phyloP scores from a whole-genome alignment of 2,797 vertebrate genomes.

The Lacerta viridis region DNA sequence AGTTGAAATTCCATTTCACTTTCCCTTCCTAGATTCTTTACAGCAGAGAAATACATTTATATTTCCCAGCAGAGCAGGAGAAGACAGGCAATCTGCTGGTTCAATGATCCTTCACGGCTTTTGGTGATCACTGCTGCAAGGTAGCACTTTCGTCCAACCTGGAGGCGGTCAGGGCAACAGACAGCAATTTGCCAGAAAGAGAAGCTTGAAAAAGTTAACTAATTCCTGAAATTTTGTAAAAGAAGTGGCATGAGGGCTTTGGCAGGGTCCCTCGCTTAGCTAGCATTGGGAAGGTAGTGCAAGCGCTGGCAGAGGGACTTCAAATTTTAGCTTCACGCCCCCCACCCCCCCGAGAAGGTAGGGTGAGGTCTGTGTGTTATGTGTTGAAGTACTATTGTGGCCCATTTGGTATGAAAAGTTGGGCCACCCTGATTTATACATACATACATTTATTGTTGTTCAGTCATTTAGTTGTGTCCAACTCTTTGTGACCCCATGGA shows the following conservation, averaged over 20 bases:
- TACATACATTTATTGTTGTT: too few species aligned
- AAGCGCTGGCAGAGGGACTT: too few species aligned
- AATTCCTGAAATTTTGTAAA: neutral
- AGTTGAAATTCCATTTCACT: conserved; percentile 21
- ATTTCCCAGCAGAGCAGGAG: conserved; percentile 13
- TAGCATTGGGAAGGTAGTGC: too few species aligned
- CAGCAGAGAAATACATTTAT: conserved; percentile 12
- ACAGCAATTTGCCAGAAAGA: neutral
- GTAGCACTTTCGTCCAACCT: conserved; percentile 25
- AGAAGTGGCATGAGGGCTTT: neutral
- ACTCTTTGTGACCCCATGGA: too few species aligned
- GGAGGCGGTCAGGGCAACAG: conserved; percentile 10
- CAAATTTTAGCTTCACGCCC: too few species aligned
- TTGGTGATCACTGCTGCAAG: conserved; percentile 21
- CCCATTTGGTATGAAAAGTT: too few species aligned
- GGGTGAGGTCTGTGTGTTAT: too few species aligned
- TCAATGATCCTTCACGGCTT: conserved; percentile 3
- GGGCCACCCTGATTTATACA: too few species aligned
- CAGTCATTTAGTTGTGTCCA: too few species aligned
- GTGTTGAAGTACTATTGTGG: too few species aligned
- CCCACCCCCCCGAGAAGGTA: too few species aligned
- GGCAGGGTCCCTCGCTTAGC: neutral
- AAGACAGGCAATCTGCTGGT: neutral
- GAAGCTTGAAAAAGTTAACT: conserved; percentile 13
- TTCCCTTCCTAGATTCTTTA: neutral